Evolutionary conservation across 2,888 invertebrate genomes (phyloP).

Genomic region (Oscheius sp.): DNA sequence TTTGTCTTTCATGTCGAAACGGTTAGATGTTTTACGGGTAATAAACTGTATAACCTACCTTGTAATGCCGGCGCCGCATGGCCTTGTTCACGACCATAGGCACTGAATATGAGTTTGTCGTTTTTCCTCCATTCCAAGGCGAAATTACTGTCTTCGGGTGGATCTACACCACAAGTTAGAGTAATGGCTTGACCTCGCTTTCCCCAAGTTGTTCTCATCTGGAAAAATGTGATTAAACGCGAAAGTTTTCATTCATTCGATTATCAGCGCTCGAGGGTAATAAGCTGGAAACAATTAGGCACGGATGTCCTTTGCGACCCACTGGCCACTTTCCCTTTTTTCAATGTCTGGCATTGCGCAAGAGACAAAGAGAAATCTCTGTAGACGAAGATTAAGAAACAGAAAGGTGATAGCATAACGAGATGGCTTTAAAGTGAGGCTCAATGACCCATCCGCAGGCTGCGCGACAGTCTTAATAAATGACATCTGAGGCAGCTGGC

Average conservation of each 20-base stretch:
- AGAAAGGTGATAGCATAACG: conserved; percentile 1
- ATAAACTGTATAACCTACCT: conserved; percentile 38
- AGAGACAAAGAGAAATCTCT: conserved; percentile 6
- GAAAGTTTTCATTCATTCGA: conserved; percentile 3
- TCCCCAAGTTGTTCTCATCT: conserved; percentile 60
- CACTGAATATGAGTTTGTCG: conserved; percentile 55
- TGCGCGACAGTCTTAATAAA: conserved; percentile 31
- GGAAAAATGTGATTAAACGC: conserved; percentile 24
- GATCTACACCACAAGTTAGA: conserved; percentile 45
- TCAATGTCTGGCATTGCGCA: conserved; percentile 21
- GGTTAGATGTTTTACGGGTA: conserved; percentile 3
- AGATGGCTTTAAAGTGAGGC: conserved; percentile 20
- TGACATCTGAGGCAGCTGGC: conserved; percentile 32
- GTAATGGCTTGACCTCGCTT: conserved; percentile 48
- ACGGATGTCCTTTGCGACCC: conserved; percentile 26
- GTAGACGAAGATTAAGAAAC: not conserved
- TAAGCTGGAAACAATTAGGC: conserved; percentile 27
- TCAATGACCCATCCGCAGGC: conserved; percentile 18
- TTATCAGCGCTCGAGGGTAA: conserved; percentile 4
- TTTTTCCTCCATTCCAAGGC: conserved; percentile 62
- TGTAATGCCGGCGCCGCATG: conserved; percentile 54
- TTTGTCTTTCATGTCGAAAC: not conserved
- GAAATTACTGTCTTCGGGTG: conserved; percentile 37
- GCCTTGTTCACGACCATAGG: conserved; percentile 53
- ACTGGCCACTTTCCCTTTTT: conserved; percentile 26